Percentiles rank a stretch among this genome's conserved stretches.
These are phyloP conservation scores for Fragum fragum DNA, from an alignment of 2,888 invertebrate species.

Conservation along the genomic window DNA sequence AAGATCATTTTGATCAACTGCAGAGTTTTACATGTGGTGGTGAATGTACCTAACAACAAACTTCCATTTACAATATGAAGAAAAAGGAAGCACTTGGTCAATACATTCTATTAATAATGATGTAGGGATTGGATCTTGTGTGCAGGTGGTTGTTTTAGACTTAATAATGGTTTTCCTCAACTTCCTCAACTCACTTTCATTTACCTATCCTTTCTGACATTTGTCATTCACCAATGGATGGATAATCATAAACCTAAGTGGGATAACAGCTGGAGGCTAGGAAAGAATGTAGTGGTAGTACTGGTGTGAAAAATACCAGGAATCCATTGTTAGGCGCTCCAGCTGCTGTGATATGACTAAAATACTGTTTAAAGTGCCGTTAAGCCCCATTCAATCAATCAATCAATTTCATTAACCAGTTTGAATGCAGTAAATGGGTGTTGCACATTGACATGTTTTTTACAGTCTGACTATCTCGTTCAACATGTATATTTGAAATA, in stretches of 20 bases:
- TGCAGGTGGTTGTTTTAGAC: neutral
- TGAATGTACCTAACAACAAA: neutral
- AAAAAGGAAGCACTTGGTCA: neutral
- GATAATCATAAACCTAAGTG: too few species aligned
- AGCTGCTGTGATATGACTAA: too few species aligned
- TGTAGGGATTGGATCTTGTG: neutral
- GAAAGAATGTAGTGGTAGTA: too few species aligned
- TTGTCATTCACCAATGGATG: too few species aligned
- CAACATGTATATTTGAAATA: neutral
- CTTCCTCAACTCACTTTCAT: too few species aligned
- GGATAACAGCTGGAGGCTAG: too few species aligned
- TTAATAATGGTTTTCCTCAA: neutral
- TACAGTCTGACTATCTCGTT: neutral
- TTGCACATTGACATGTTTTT: neutral
- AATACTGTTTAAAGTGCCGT: too few species aligned
- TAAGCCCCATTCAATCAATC: too few species aligned
- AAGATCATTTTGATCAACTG: neutral
- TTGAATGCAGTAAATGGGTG: neutral
- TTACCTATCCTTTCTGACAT: too few species aligned
- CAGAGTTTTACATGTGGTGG: neutral
- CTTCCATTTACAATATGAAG: neutral
- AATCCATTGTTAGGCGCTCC: too few species aligned
- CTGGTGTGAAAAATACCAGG: too few species aligned
- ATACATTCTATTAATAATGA: neutral
- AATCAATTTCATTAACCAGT: neutral